Percentiles rank a stretch among this genome's conserved stretches.
Evolutionary conservation across 2,888 invertebrate species (phyloP).

Genomic region (Stenichneumon culpator): DNA sequence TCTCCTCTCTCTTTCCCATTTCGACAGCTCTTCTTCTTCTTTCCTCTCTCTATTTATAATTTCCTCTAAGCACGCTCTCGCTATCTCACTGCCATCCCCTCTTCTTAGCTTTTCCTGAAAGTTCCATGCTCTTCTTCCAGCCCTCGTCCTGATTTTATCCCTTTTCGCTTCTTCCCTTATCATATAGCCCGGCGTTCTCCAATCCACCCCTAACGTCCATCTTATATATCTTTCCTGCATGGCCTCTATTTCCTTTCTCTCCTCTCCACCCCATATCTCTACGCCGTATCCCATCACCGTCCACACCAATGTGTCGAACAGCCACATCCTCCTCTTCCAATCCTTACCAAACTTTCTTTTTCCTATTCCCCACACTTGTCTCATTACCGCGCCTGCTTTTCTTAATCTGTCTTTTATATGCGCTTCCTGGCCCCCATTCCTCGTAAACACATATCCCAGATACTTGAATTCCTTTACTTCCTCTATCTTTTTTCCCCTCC

Average conservation of each 20-base stretch:
- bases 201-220: constrained; percentile 1
- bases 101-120: not conserved
- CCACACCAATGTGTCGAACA: constrained; percentile 37
- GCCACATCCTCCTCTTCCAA: constrained; percentile 34
- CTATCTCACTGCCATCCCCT: constrained; percentile 20
- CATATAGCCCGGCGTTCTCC: too few relatives aligned
- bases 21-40: too few relatives aligned
- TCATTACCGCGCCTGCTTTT: too few relatives aligned
- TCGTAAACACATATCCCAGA: too few relatives aligned
- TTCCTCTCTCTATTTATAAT: not conserved
- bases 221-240: constrained; percentile 39
- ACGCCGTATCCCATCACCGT: constrained; percentile 35
- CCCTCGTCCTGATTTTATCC: too few relatives aligned
- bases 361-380: too few relatives aligned
- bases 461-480: constrained; percentile 22
- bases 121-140: too few relatives aligned
- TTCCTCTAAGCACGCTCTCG: not conserved
- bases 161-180: too few relatives aligned
- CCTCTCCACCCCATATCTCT: constrained; percentile 29
- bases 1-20: too few relatives aligned
- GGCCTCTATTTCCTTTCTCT: not conserved
- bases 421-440: too few relatives aligned
- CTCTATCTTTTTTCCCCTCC: not conserved
- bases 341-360: constrained; percentile 31
- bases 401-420: too few relatives aligned